Conservation (phyloP, 1,140 invertebrate species). For the Neodiprion virginianus region DNA sequence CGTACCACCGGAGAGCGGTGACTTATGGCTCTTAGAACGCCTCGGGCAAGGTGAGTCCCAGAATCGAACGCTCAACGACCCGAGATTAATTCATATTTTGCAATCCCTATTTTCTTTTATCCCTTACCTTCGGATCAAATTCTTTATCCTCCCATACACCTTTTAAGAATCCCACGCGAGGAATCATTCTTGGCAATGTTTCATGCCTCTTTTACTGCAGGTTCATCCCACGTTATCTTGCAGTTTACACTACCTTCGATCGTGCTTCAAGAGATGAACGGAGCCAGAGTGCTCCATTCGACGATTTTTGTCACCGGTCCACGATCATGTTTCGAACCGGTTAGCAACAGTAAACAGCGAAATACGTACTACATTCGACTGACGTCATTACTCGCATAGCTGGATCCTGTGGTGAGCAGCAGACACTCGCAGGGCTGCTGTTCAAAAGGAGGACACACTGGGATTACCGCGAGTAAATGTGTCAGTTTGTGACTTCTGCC, state of each 20-base stretch:
- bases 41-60: conserved; percentile 4
- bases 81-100: background rate
- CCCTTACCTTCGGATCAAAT: background rate
- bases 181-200: background rate
- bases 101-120: background rate
- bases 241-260: background rate
- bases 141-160: background rate
- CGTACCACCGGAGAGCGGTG: background rate
- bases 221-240: background rate
- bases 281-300: background rate
- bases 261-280: background rate
- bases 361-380: background rate
- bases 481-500: background rate
- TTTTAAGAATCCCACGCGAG: background rate
- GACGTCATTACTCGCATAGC: background rate
- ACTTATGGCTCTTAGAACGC: background rate
- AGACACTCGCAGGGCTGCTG: background rate
- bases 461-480: background rate
- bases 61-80: background rate
- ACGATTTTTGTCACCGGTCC: background rate
- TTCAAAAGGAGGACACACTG: background rate
- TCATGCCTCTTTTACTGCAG: background rate
- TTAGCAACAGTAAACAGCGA: background rate
- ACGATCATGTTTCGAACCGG: background rate
- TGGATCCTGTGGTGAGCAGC: too few relatives aligned